phyloP scores from a whole-genome alignment of 2,888 invertebrate species.

The Dicyrtomina minuta region DNA sequence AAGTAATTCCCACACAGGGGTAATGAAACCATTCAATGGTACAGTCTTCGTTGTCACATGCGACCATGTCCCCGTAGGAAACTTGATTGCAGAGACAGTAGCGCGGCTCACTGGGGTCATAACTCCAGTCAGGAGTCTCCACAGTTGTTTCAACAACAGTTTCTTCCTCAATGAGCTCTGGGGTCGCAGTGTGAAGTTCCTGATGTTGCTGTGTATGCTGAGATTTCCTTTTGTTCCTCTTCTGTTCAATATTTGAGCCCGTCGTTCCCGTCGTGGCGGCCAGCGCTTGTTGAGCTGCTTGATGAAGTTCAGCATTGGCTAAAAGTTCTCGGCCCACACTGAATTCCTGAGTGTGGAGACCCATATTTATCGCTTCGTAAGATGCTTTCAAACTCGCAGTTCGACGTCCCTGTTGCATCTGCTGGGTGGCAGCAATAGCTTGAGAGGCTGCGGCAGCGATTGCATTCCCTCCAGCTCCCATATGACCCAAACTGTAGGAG shows the following conservation, averaged over 20 bases:
- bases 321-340: conserved; percentile 71
- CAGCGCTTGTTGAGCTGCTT: conserved; percentile 71
- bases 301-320: conserved; percentile 55
- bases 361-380: conserved; percentile 74
- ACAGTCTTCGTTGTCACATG: conserved; percentile 98
- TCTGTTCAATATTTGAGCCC: conserved; percentile 45
- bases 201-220: conserved; percentile 50
- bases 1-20: conserved; percentile 92
- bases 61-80: conserved; percentile 98
- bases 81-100: conserved; percentile 97
- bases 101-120: conserved; percentile 92
- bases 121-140: conserved; percentile 67
- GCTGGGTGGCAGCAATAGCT: conserved; percentile 91
- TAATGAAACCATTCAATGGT: conserved; percentile 99
- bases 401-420: conserved; percentile 91
- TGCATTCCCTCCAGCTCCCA: conserved; percentile 81
- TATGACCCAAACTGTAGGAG: conserved; percentile 68
- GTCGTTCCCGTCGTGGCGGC: conserved; percentile 62
- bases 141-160: conserved; percentile 61
- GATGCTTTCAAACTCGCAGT: conserved; percentile 93
- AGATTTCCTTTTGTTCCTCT: conserved; percentile 52
- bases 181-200: conserved; percentile 47
- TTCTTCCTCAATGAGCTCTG: conserved; percentile 61
- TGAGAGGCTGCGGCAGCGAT: conserved; percentile 93
- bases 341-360: conserved; percentile 63